Evolutionary conservation across 1,140 invertebrate genomes (phyloP), one percentile per base, ranked within the genome.

Genomic region (Neuroterus valhalla): DNA sequence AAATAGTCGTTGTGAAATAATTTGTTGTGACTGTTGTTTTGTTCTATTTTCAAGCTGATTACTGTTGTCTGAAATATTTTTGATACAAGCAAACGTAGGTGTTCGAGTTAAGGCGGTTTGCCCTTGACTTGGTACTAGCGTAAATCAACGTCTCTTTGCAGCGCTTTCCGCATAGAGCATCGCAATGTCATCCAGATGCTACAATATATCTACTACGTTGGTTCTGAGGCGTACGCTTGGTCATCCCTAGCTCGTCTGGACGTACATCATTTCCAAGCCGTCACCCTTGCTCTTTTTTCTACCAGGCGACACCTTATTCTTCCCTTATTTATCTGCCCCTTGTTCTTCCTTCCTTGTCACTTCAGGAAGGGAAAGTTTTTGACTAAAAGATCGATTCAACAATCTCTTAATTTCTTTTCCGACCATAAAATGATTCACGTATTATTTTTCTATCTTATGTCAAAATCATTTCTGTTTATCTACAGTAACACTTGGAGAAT

Each of bases 141-240:
- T 85, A 84, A 85, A 85, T 85, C 83, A 85, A 84, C 74, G 83
- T 85, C 84, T 76, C 78, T 82, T 72, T 74, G 62, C 67, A 75
- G 75, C 77, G 77, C 66, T 71, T 38, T 46, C 68, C 74, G 68
- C 78, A 77, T 83, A 83, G 80, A 85, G 75, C 77, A 79, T 68
- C 50, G 72, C 75, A 80, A 82, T 76, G 77, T 81, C 78, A 78
- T 79, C 55, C 55, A 62, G 31, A 62, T 69, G 55, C 73, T 76
- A 71, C 78, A 76, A 82, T 82, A 81, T 79, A 82, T 81, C 75
- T 66, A 71, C 62, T 45, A 55, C 14, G 12, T 31, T 4, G 21
- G 55, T 62, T 26, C 15, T 2, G 21, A 14, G 55, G 11, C n/a
- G 55, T 62, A 62, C 26, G 55, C 55, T 31, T 14, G 55, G 55